Evolutionary conservation across 2,113 vertebrate genomes (phyloP), one percentile per base, ranked within the genome.

Genomic region (Psittacus erithacus): DNA sequence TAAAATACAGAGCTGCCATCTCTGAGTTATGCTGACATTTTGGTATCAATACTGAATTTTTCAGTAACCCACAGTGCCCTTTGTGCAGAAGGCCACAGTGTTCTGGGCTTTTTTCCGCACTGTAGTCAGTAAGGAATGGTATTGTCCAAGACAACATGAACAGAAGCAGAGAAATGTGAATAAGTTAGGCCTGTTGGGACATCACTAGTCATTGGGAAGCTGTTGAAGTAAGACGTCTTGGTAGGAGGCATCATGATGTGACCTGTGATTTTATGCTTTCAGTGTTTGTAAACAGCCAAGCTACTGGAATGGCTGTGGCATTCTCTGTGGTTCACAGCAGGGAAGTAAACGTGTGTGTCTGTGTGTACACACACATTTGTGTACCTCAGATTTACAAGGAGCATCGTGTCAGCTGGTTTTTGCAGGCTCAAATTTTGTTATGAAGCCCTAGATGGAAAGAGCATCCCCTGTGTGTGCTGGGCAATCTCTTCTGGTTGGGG

Each of bases 1-100:
- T 86, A 70, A 89, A 88, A 79, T 43, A 27, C 0, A 82, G 31
- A 82, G 23, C 24, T 92, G 18, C 50, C 25, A 17, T 74, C 41
- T 82, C 77, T 82, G 73, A 78, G 55, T 67, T 92, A 64, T 6
- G 38, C 60, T 88, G 70, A 87, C 57, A 65, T 83, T 90, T 80
- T 81, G n/a, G 5, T 91, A 38, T 53, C 38, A 70, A 9, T 20
- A 20, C 25, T 41, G 68, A 89, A 57, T 85, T 75, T 92, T 88
- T 90, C 47, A n/a, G 31, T 71, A 95, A 64, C 39, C 47, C 43
- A 31, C 50, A 31, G 29, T 69, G 52, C 39, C 11, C 31, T 74
- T 91, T 59, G 17, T 83, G 28, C 57, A 6, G 2, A 69, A 88
- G 60, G 11, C 28, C 33, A 50, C 27, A 50, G 7, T 22, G 41